Base-by-base conservation (phyloP, 2,113 vertebrate genomes). In the Rhea americana region DNA sequence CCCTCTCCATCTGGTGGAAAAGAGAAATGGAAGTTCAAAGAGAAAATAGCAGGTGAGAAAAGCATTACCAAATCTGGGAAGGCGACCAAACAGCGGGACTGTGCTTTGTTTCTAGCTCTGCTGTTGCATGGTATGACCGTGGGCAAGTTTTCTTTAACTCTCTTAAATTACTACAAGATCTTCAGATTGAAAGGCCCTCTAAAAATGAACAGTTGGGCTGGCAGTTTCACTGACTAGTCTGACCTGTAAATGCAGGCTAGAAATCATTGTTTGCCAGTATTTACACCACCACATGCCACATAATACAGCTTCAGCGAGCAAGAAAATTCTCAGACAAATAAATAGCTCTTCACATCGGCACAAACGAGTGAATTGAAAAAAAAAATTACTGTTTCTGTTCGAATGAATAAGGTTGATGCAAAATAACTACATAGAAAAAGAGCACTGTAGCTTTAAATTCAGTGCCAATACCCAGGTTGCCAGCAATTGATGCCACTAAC, bases 401-500 rank as follows among this genome's bases (percentile, higher is more conserved):
- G 83, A 89, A 93, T 5, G 3, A 75, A 5, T 79, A 55, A 85
- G 51, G 39, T 3, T 16, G 82, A 73, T 76, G 26, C 25, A 75
- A 65, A 90, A 58, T 22, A 85, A 58, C 91, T 5, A 62, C 47
- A 32, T 2, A 65, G 87, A 90, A 90, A 94, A 95, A 82, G 90
- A 85, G 85, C 35, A 35, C 92, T 28, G 58, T 24, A 11, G 53
- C 93, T 97, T 95, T 96, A 94, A 94, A 95, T 94, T 84, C 76
- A 74, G n/a, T 75, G 89, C 75, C 55, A 89, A 95, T 94, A 94
- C 89, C 83, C 89, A 94, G 93, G 97, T 94, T 96, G 71, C 94
- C 92, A 93, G 97, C 94, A 92, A 91, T 91, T 96, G 96, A 97
- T 86, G 96, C 97, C 95, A 97, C 94, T 96, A 96, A 98, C 98